These are phyloP conservation scores for Lagopus leucura DNA, from an alignment of 2,113 vertebrate genomes.

Conservation along the genomic window DNA sequence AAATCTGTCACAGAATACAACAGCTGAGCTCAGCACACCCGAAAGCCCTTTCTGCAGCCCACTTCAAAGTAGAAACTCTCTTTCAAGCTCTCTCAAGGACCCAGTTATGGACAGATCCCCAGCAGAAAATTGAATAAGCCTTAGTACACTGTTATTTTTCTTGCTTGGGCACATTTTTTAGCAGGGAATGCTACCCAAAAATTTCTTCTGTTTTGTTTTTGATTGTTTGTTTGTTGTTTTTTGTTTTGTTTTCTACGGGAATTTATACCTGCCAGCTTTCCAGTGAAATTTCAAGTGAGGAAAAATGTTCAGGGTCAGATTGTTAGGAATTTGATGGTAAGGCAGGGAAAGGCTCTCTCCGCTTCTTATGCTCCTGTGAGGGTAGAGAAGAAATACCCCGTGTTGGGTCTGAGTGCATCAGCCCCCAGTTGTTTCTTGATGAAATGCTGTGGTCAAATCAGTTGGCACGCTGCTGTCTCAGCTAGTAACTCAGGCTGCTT, in stretches of 20 bases:
- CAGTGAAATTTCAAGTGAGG: not conserved
- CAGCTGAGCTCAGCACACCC: slow-evolving; percentile 18
- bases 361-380: not conserved
- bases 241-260: not conserved
- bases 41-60: not conserved
- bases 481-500: not conserved
- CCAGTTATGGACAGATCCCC: not conserved
- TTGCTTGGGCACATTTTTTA: not conserved
- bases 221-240: too few species aligned
- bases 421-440: not conserved
- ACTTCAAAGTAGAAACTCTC: not conserved
- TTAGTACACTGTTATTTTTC: not conserved
- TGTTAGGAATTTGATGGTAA: not conserved
- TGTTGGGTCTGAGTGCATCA: not conserved
- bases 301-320: not conserved
- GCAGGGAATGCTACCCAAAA: not conserved
- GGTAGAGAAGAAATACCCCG: not conserved
- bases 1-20: slow-evolving; percentile 27
- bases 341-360: not conserved
- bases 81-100: not conserved
- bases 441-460: not conserved
- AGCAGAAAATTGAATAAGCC: not conserved
- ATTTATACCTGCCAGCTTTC: not conserved
- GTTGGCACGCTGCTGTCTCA: not conserved
- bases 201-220: not conserved